A percentile compares a stretch with the other conserved stretches of the same genome.
These are phyloP conservation scores for Gallirallus australis DNA, from an alignment of 2,797 vertebrate genomes.

Conservation along the genomic window DNA sequence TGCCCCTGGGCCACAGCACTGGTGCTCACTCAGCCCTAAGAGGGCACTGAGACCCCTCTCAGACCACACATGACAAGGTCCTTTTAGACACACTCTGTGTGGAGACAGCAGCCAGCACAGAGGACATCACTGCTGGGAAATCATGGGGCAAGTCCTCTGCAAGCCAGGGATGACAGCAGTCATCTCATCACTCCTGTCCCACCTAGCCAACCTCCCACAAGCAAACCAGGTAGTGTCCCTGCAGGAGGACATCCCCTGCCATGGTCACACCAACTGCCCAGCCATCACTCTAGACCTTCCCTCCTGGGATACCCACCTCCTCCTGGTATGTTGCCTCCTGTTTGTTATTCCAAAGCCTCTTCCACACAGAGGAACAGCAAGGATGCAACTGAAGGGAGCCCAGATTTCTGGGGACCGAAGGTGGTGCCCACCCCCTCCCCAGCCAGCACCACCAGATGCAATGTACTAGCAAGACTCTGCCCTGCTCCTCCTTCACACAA, in stretches of 20 bases:
- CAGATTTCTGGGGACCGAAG: not conserved
- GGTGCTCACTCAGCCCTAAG: rapidly evolving
- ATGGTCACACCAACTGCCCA: rapidly evolving
- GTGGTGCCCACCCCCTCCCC: not conserved
- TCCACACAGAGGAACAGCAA: not conserved
- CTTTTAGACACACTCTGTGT: not conserved
- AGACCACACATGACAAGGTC: not conserved
- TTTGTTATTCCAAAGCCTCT: not conserved
- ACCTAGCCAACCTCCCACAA: not conserved
- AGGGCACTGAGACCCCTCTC: too few relatives aligned
- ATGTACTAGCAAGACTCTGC: not conserved
- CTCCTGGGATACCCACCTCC: not conserved
- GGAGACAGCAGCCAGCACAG: not conserved
- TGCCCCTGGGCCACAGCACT: rapidly evolving
- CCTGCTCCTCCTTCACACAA: not conserved
- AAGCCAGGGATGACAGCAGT: not conserved
- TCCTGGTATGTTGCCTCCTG: not conserved
- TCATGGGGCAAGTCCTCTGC: not conserved
- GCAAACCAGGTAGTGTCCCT: rapidly evolving
- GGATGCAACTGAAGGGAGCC: rapidly evolving
- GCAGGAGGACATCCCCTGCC: too few relatives aligned
- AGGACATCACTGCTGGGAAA: rapidly evolving
- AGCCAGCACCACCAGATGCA: not conserved
- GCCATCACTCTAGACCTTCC: not conserved
- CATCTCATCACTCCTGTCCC: not conserved